phyloP scores from a whole-genome alignment of 1,140 invertebrate species.

The Zaprionus lachaisei region DNA sequence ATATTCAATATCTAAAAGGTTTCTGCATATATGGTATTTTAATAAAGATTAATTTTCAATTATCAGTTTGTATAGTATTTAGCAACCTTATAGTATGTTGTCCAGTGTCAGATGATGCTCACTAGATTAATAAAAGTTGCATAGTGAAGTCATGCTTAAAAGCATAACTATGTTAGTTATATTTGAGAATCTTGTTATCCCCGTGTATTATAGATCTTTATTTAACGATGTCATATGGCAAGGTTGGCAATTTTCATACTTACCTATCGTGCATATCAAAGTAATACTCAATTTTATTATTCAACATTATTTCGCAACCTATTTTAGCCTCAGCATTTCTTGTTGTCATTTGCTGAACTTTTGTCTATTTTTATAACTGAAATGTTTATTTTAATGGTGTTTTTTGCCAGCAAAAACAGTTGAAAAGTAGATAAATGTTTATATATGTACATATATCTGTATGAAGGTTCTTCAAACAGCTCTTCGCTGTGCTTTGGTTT shows the following conservation, averaged over 20 bases:
- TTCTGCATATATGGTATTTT: no score
- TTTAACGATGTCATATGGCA: not conserved
- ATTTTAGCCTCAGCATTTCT: not conserved
- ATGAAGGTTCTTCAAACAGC: slow-evolving; percentile 42
- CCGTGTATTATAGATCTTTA: not conserved
- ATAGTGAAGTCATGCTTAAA: slow-evolving; percentile 1
- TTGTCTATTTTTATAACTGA: not conserved
- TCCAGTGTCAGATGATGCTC: not conserved
- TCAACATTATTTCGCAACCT: not conserved
- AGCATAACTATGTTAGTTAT: not conserved
- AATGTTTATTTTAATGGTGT: slow-evolving; percentile 7
- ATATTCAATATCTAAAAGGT: no score
- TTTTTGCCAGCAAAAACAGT: slow-evolving; percentile 12
- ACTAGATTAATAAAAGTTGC: not conserved
- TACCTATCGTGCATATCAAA: not conserved
- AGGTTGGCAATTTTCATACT: not conserved
- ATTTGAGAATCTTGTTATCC: slow-evolving; percentile 4
- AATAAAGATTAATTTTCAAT: no score
- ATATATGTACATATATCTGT: slow-evolving; percentile 6
- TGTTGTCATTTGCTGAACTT: slow-evolving; percentile 14
- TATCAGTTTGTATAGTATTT: not conserved
- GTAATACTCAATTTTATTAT: slow-evolving; percentile 4
- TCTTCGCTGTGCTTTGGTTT: slow-evolving; percentile 14
- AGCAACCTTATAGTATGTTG: not conserved
- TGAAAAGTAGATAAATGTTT: not conserved